These are phyloP conservation scores for Festucalex cinctus DNA, from an alignment of 2,113 vertebrate genomes.

Conservation along the genomic window DNA sequence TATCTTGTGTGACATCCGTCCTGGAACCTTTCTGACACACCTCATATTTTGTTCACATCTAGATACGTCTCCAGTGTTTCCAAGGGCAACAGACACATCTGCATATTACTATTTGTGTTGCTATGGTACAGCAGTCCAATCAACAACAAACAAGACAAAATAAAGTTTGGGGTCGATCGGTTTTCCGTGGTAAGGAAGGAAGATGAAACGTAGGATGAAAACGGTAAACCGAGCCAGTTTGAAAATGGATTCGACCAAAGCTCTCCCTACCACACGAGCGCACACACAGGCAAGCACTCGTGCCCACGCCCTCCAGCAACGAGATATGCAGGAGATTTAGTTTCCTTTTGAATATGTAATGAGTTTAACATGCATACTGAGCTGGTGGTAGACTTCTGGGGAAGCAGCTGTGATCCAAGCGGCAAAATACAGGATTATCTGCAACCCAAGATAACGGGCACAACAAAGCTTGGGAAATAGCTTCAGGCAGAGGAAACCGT, in stretches of 20 bases:
- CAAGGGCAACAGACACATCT: background rate
- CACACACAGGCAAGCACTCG: conserved; percentile 7
- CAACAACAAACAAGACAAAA: background rate
- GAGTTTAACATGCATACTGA: conserved; percentile 63
- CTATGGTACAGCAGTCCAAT: background rate
- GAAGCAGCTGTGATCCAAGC: conserved; percentile 53
- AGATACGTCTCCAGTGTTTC: background rate
- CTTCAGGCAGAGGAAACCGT: conserved; percentile 47
- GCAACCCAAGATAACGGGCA: conserved; percentile 60
- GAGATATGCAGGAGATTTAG: conserved; percentile 62
- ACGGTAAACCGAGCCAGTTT: conserved; percentile 30
- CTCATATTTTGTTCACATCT: background rate
- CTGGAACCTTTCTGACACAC: background rate
- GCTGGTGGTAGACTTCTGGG: conserved; percentile 49
- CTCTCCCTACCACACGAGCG: background rate
- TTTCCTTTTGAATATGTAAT: conserved; percentile 63
- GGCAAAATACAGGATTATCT: conserved; percentile 62
- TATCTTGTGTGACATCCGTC: background rate
- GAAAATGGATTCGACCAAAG: conserved; percentile 22
- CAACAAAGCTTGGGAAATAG: conserved; percentile 55
- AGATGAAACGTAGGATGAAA: conserved; percentile 45
- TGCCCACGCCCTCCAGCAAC: conserved; percentile 35
- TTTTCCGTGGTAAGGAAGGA: background rate
- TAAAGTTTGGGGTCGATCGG: background rate
- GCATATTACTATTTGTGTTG: background rate